These are phyloP conservation scores for Ephydatia muelleri DNA, from an alignment of 37 sponge, comb jelly and placozoan species.

Conservation along the genomic window DNA sequence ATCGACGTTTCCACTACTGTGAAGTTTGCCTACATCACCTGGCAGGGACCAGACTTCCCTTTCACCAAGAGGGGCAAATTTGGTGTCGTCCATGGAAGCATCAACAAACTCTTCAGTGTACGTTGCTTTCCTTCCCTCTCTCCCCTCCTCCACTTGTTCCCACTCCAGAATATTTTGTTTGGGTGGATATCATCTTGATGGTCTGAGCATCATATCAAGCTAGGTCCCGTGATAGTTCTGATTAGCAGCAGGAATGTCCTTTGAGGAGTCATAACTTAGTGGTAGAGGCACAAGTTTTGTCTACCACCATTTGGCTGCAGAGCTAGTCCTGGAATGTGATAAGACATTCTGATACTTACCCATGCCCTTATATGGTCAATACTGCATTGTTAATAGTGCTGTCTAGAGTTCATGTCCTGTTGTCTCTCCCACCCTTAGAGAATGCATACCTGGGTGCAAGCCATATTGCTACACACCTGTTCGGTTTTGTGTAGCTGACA, in stretches of 20 bases:
- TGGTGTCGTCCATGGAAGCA: conserved; percentile 80
- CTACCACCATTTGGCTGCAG: background rate
- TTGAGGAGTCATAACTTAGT: background rate
- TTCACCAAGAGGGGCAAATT: conserved; percentile 75
- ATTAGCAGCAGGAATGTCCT: background rate
- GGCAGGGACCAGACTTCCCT: conserved; percentile 55
- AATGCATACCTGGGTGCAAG: background rate
- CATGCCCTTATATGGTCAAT: background rate
- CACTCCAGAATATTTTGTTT: background rate
- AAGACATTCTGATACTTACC: background rate
- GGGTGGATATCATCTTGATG: background rate
- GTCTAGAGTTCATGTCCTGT: background rate
- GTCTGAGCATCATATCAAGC: background rate
- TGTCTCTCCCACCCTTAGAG: background rate
- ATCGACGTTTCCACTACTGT: conserved; percentile 85
- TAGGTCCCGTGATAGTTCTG: background rate
- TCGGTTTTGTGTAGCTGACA: background rate
- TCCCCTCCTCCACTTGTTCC: background rate
- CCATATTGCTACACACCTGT: background rate
- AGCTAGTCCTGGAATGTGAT: background rate
- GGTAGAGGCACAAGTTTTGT: background rate
- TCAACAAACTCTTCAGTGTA: conserved; percentile 59
- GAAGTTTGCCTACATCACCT: conserved; percentile 87
- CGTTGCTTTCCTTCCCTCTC: conserved; percentile 8
- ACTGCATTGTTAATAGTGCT: background rate